These are phyloP conservation scores for Hydrocynus forskahlii DNA, from an alignment of 2,797 vertebrate genomes.

Conservation along the genomic window DNA sequence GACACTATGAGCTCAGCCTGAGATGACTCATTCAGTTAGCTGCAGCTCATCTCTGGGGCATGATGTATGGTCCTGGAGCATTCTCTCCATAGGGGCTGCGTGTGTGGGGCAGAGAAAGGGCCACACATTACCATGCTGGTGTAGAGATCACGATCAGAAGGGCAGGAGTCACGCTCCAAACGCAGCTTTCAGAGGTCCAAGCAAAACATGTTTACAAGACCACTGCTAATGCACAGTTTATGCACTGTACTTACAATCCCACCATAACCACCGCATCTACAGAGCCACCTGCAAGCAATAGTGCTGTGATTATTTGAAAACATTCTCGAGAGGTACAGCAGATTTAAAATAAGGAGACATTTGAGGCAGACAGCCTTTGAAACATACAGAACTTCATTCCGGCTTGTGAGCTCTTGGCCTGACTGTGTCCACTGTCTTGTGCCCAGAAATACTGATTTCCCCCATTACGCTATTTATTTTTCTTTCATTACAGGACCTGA, in stretches of 20 bases:
- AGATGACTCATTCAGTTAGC: constrained; percentile 55
- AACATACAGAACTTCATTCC: background rate
- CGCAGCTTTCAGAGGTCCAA: constrained; percentile 29
- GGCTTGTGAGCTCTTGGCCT: constrained; percentile 8
- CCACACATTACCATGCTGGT: constrained; percentile 41
- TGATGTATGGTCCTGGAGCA: constrained; percentile 69
- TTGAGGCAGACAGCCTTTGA: background rate
- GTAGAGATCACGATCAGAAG: constrained; percentile 51
- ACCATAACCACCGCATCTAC: background rate
- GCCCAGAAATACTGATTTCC: constrained; percentile 68
- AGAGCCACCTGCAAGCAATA: constrained; percentile 11
- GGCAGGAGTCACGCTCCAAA: constrained; percentile 26
- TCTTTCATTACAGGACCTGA: constrained; percentile 71
- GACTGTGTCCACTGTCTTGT: constrained; percentile 41
- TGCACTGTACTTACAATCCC: background rate
- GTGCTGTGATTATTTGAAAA: background rate
- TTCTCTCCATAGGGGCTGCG: constrained; percentile 65
- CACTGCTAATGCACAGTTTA: background rate
- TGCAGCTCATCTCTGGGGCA: constrained; percentile 71
- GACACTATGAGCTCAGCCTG: constrained; percentile 4
- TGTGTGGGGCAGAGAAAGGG: constrained; percentile 29
- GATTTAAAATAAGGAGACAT: constrained; percentile 6
- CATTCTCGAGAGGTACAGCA: background rate
- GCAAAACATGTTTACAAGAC: constrained; percentile 4
- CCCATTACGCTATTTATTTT: constrained; percentile 70